Evolutionary conservation across 2,888 invertebrate species (phyloP).

Genomic region (Hypercompe scribonia): DNA sequence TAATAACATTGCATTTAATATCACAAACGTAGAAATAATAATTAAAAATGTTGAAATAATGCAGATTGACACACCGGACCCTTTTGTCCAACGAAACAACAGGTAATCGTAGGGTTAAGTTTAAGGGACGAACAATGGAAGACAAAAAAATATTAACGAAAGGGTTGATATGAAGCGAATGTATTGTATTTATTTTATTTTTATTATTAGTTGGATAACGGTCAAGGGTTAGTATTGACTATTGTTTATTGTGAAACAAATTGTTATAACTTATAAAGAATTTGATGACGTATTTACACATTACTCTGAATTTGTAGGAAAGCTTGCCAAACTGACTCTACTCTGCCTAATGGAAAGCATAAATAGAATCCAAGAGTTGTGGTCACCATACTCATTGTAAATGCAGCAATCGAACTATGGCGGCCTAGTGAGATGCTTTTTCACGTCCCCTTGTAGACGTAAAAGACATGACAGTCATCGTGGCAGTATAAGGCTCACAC

Average conservation of each 20-base stretch:
- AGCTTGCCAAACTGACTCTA: no score
- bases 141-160: constrained; percentile 65
- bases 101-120: constrained; percentile 82
- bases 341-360: no score
- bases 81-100: constrained; percentile 69
- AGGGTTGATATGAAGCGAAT: constrained; percentile 73
- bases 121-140: constrained; percentile 68
- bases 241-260: background rate
- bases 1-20: constrained; percentile 43
- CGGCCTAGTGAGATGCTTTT: no score
- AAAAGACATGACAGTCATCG: no score
- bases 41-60: constrained; percentile 63
- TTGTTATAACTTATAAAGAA: background rate
- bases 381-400: no score
- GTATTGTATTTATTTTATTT: constrained; percentile 58
- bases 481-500: no score
- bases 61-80: constrained; percentile 76
- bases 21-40: constrained; percentile 61
- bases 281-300: no score
- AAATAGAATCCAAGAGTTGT: no score
- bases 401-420: no score
- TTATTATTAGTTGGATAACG: constrained; percentile 67
- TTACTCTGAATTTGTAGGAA: no score
- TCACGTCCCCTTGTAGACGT: no score
- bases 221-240: constrained; percentile 51